phyloP scores from a whole-genome alignment of 2,797 vertebrate species.

The Allobates femoralis region DNA sequence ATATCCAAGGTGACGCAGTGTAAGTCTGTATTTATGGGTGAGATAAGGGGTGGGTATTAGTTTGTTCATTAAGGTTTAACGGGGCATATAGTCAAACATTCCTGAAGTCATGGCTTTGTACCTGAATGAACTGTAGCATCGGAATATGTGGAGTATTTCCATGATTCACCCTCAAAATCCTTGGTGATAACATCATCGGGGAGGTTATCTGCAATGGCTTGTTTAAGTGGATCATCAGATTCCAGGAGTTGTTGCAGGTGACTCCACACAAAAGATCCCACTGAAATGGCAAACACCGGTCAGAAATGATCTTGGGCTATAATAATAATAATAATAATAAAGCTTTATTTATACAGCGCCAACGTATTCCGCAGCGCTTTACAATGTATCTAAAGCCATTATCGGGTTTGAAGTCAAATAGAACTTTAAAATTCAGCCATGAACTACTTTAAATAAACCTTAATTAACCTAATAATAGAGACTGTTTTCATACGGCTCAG shows the following conservation, averaged over 20 bases:
- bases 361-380: no score
- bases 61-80: no score
- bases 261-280: constrained; percentile 91
- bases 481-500: constrained; percentile 2
- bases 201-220: constrained; percentile 76
- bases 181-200: constrained; percentile 85
- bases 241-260: constrained; percentile 84
- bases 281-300: constrained; percentile 69
- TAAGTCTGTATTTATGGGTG: no score
- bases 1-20: no score
- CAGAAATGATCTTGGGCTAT: no score
- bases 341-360: no score
- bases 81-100: no score
- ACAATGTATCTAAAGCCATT: no score
- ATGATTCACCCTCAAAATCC: constrained; percentile 83
- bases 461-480: constrained; percentile 34
- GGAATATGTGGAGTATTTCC: constrained; percentile 88
- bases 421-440: neutral
- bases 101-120: no score
- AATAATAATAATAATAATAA: no score
- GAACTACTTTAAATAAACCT: constrained; percentile 20
- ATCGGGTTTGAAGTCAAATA: no score
- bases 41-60: no score
- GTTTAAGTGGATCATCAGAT: constrained; percentile 85
- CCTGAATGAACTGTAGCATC: constrained; percentile 81